A percentile compares a stretch with the other conserved stretches of the same genome.
Conservation (phyloP, 2,888 invertebrate species). For the Opisthograptis luteolata region DNA sequence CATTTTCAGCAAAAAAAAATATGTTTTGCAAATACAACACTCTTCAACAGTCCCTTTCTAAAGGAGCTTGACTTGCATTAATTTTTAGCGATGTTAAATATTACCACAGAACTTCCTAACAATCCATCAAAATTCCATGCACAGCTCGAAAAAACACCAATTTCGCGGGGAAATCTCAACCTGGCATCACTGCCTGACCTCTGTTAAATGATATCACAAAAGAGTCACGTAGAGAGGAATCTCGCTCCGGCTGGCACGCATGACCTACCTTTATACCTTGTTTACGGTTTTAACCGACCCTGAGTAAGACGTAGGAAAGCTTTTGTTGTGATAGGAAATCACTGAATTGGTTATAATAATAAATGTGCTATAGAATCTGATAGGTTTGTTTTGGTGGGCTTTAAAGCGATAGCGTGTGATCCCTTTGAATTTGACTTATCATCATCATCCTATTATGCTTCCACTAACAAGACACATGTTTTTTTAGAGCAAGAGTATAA, state of each 20-base stretch:
- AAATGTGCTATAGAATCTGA: constrained; percentile 17
- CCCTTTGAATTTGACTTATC: too few relatives aligned
- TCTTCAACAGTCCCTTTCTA: neutral
- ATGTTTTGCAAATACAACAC: neutral
- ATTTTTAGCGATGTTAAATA: neutral
- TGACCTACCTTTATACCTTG: constrained; percentile 38
- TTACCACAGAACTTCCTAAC: neutral
- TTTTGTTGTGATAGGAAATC: constrained; percentile 32
- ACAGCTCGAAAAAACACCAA: constrained; percentile 9
- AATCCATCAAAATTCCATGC: constrained; percentile 14
- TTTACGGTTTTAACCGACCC: constrained; percentile 38
- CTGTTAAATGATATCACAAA: constrained; percentile 36
- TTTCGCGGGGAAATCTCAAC: constrained; percentile 8
- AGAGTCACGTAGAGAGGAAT: constrained; percentile 40
- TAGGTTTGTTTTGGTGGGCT: neutral
- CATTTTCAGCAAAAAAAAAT: neutral
- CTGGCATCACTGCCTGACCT: constrained; percentile 33
- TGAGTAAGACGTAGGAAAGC: constrained; percentile 26
- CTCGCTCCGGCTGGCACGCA: constrained; percentile 30
- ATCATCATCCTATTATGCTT: too few relatives aligned
- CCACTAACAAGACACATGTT: too few relatives aligned
- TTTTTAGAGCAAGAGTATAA: too few relatives aligned
- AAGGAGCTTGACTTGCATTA: neutral
- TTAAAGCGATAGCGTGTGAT: too few relatives aligned
- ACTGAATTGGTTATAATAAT: constrained; percentile 24